Evolutionary conservation across 2,797 vertebrate genomes (phyloP).

Genomic region (Falco cherrug): DNA sequence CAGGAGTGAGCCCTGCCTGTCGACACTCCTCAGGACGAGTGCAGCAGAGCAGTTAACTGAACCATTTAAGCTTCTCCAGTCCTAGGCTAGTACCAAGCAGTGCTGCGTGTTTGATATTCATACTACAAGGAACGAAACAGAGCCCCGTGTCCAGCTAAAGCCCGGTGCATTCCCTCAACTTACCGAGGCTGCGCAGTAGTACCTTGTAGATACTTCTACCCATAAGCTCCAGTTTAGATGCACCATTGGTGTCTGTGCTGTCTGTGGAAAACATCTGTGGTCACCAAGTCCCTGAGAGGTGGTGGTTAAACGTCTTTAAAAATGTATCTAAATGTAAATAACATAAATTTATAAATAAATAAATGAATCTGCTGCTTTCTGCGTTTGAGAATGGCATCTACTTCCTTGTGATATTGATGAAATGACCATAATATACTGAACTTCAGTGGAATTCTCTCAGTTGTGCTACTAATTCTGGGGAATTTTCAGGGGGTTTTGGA

Average conservation of each 20-base stretch:
- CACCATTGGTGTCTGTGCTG: neutral
- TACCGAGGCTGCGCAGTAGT: neutral
- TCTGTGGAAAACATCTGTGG: neutral
- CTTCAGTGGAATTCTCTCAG: neutral
- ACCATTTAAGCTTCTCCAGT: neutral
- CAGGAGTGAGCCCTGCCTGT: neutral
- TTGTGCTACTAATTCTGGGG: neutral
- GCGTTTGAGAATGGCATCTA: neutral
- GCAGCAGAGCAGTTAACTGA: neutral
- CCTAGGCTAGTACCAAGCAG: neutral
- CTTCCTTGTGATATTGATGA: neutral
- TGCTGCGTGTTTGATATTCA: neutral
- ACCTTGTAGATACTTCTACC: neutral
- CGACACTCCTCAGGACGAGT: accelerated
- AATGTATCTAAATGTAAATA: neutral
- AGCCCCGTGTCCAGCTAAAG: neutral
- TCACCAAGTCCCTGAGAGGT: neutral
- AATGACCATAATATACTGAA: neutral
- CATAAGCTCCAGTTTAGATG: neutral
- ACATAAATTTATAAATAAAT: neutral
- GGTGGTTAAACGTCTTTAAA: neutral
- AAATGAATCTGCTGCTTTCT: neutral
- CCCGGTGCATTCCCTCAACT: neutral
- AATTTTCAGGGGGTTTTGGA: neutral
- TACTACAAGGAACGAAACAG: neutral